Base-by-base conservation (phyloP, 2,888 invertebrate species). In the Marronus borbonicus region DNA sequence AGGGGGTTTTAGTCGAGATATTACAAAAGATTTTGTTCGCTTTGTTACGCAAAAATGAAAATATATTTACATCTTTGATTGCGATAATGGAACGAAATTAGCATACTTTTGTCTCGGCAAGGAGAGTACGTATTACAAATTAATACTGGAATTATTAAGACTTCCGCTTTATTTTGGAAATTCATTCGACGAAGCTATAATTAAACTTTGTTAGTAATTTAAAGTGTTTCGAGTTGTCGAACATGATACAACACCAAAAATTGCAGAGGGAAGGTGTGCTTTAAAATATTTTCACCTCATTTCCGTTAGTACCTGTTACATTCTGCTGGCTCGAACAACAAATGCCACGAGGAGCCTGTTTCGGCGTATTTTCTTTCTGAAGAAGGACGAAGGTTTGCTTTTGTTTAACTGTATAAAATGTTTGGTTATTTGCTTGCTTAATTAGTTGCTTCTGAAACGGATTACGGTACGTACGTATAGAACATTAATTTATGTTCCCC, bases 61-160 rank as follows among this genome's bases (percentile, higher is more conserved):
- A 66, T 78, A 55, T 78, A 78, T 78, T 78, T 78, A 74, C 77
- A 78, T 78, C 77, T 78, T 78, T 78, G 77, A 78, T 78, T 78
- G 74, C 77, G 69, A 69, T 72, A 77, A 77, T 77, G 77, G 72
- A 78, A 74, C 64, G 55, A 74, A 78, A 78, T 70, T 78, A 70
- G 49, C 77, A 70, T 78, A 78, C 65, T 72, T 65, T 77, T 78
- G 60, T 28, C 31, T 74, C 28, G 5, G 28, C 17, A 49, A 64
- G 65, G 50, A 50, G 62, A 65, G 72, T 55, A 64, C 70, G 62
- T 20, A 70, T 77, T 77, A 64, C 52, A 77, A 77, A 77, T 77
- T 77, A 77, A 77, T 77, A 62, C 52, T 49, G 20, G 62, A 62
- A 64, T 77, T 70, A 66, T 24, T 66, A 31, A 58, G 68, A 55